Evolutionary conservation across 2,113 vertebrate genomes (phyloP).

Genomic region (Lycaon pictus): DNA sequence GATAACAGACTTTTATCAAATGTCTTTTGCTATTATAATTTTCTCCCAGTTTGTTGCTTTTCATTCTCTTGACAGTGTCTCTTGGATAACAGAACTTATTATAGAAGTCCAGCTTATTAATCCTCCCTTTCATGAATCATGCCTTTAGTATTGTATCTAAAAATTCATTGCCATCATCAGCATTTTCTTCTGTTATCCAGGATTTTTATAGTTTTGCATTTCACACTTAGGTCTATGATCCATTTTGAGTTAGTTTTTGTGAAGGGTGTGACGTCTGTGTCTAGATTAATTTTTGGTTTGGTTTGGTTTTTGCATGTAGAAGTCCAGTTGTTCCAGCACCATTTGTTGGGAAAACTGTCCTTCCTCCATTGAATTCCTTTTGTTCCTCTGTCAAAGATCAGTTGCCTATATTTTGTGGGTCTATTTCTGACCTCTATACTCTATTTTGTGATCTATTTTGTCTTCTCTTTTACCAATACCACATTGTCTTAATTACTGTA

Average conservation of each 20-base stretch:
- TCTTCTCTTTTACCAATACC: neutral
- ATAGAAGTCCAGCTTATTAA: neutral
- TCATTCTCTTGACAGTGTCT: neutral
- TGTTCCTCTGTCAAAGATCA: neutral
- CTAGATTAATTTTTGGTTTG: neutral
- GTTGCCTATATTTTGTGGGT: neutral
- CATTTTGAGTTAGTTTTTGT: conserved; percentile 17
- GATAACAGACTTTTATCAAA: neutral
- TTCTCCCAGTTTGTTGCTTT: neutral
- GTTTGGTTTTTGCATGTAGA: neutral
- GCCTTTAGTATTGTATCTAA: conserved; percentile 9
- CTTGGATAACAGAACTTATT: neutral
- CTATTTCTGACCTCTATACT: neutral
- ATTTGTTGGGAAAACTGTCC: neutral
- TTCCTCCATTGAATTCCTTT: neutral
- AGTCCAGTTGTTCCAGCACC: neutral
- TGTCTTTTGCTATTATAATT: neutral
- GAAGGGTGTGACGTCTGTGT: neutral
- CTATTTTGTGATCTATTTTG: neutral
- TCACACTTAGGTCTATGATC: neutral
- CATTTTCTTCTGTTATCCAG: conserved; percentile 15
- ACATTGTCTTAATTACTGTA: neutral
- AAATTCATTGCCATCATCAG: neutral
- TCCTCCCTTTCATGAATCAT: neutral
- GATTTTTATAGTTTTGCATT: neutral